Conservation (phyloP, 2,113 vertebrate species). For the Panurus biarmicus region DNA sequence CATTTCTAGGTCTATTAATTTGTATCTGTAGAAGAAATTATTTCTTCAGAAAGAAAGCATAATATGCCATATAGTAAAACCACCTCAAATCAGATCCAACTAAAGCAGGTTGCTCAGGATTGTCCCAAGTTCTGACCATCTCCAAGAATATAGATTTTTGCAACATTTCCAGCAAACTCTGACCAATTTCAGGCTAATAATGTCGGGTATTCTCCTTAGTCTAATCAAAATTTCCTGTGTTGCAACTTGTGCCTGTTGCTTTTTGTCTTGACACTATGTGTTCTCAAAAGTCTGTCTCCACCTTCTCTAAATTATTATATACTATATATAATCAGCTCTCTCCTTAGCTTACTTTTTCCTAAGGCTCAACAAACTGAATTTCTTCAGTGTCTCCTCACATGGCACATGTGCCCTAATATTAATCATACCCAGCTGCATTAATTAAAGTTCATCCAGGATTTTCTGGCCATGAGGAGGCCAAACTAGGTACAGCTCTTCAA, state of each 20-base stretch:
- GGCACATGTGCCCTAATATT: neutral
- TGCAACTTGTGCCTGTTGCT: neutral
- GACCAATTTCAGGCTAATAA: neutral
- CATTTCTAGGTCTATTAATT: neutral
- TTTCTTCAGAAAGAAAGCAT: neutral
- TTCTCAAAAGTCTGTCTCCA: neutral
- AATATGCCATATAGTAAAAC: neutral
- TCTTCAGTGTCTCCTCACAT: neutral
- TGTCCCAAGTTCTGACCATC: neutral
- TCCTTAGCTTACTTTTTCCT: neutral
- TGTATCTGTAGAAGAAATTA: neutral
- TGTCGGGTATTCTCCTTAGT: neutral
- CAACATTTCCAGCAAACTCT: neutral
- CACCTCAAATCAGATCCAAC: neutral
- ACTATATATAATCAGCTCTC: too few relatives aligned
- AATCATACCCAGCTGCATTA: neutral
- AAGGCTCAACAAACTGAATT: neutral
- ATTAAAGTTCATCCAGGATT: neutral
- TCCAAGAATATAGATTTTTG: neutral
- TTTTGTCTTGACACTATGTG: neutral
- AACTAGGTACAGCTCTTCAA: neutral
- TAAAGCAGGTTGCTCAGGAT: neutral
- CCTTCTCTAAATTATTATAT: neutral
- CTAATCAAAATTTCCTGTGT: neutral
- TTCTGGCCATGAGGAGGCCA: neutral